Evolutionary conservation across 2,888 invertebrate genomes (phyloP), one percentile per base, ranked within the genome.

Genomic region (Falcaria lacertinaria): DNA sequence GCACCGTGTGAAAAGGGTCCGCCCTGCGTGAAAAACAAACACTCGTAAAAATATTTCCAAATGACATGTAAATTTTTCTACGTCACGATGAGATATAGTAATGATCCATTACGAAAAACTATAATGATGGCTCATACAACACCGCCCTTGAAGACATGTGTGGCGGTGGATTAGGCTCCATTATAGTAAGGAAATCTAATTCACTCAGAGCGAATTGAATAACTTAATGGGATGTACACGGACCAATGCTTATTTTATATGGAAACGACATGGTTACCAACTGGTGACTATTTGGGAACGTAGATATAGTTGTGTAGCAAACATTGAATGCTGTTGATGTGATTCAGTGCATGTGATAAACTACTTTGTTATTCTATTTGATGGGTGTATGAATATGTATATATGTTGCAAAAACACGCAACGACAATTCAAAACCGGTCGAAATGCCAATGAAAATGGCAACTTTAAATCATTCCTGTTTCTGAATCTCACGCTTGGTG

Each of bases 21-120:
- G 79, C 83, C 84, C 80, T 70, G 63, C 57, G 63, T 80, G 80
- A 75, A 87, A 89, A 89, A 87, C 88, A 85, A 88, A 89, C 81
- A 87, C 74, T 75, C 77, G 62, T 80, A 79, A 80, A 84, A 84
- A 82, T 75, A 69, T 74, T 59, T 71, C 80, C 79, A 86, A 88
- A 89, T 88, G 84, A 86, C 86, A 87, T 77, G 85, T 84, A 70
- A 80, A 89, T 84, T 87, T 87, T 86, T 89, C 88, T 84, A 75
- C 74, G 89, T 87, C 89, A 87, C 80, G 69, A 87, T 87, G 84
- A 88, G 77, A 83, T 82, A 89, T 86, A 78, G 79, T 89, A 88
- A 89, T 88, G 88, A 78, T 64, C 80, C 88, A 87, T 88, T 81
- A 83, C 87, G 80, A 84, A 81, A 82, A 82, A 75, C 72, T 71